A percentile compares a stretch with the other conserved stretches of the same genome.
Evolutionary conservation across 2,113 vertebrate species (phyloP).

Genomic region (Martes martes): DNA sequence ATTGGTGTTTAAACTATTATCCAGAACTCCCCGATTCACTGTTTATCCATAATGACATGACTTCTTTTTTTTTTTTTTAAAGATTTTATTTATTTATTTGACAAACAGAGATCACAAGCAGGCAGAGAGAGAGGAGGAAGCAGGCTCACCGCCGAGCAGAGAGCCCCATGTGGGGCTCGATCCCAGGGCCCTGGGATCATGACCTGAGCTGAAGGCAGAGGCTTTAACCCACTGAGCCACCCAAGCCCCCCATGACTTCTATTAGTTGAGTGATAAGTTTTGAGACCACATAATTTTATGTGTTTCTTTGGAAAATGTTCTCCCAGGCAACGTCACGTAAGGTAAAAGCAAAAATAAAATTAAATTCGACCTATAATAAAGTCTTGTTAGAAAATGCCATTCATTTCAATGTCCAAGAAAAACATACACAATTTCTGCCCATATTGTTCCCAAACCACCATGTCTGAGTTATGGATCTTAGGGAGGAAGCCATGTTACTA

Average conservation of each 20-base stretch:
- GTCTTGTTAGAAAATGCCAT: conserved; percentile 54
- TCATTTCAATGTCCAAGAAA: conserved; percentile 64
- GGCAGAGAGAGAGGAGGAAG: no score
- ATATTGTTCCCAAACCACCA: conserved; percentile 62
- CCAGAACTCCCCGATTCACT: not conserved
- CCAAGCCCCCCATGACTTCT: not conserved
- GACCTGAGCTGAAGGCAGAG: no score
- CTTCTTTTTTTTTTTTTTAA: not conserved
- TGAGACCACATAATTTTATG: not conserved
- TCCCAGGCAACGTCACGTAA: not conserved
- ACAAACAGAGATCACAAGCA: no score
- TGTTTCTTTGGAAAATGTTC: conserved; percentile 40
- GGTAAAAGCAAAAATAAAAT: conserved; percentile 58
- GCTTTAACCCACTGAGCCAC: no score
- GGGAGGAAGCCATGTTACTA: conserved; percentile 71
- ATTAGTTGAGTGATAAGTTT: conserved; percentile 3
- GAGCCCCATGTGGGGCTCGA: no score
- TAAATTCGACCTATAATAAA: conserved; percentile 42
- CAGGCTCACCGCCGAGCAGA: no score
- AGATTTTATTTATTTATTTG: no score
- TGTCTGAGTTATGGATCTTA: conserved; percentile 59
- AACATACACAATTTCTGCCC: conserved; percentile 57
- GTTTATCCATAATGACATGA: not conserved
- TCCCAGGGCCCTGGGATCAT: no score
- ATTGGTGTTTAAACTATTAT: conserved; percentile 1